Conservation (phyloP, 1,140 invertebrate genomes). For the Trichogramma pretiosum region DNA sequence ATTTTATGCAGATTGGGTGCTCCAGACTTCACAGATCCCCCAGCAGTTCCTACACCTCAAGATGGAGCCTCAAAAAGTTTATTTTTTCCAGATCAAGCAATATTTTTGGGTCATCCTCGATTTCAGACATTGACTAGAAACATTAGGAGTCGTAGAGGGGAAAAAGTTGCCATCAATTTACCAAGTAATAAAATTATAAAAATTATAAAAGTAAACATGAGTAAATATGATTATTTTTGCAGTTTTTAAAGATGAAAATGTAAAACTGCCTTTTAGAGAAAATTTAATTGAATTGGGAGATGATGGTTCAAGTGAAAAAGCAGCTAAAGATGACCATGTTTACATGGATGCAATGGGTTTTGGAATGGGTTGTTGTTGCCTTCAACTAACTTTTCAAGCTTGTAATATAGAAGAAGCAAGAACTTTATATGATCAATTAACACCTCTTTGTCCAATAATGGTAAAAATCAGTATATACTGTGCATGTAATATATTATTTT, state of each 20-base stretch:
- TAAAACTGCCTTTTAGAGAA: slow-evolving; percentile 64
- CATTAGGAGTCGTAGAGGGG: slow-evolving; percentile 79
- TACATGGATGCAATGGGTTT: slow-evolving; percentile 99
- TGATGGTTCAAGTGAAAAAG: slow-evolving; percentile 58
- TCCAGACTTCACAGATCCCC: slow-evolving; percentile 80
- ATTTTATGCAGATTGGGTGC: slow-evolving; percentile 69
- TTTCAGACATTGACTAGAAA: slow-evolving; percentile 93
- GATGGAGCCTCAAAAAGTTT: slow-evolving; percentile 73
- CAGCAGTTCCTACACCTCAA: slow-evolving; percentile 58
- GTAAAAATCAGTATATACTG: slow-evolving; percentile 57
- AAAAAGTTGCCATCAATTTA: slow-evolving; percentile 94
- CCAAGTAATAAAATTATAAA: slow-evolving; percentile 68
- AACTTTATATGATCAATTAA: slow-evolving; percentile 93
- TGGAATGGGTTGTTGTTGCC: slow-evolving; percentile 97
- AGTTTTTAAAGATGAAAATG: slow-evolving; percentile 87
- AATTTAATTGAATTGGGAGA: slow-evolving; percentile 56
- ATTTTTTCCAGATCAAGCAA: slow-evolving; percentile 93
- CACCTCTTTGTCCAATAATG: slow-evolving; percentile 95
- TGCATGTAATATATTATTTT: slow-evolving; percentile 3
- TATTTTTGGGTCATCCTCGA: slow-evolving; percentile 87
- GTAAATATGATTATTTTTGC: slow-evolving; percentile 24
- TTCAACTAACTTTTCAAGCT: slow-evolving; percentile 94
- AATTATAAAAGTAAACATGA: slow-evolving; percentile 4
- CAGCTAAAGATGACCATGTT: slow-evolving; percentile 75
- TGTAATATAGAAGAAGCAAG: slow-evolving; percentile 94